Base-by-base conservation (phyloP, 2,113 vertebrate genomes). In the Cairina moschata region DNA sequence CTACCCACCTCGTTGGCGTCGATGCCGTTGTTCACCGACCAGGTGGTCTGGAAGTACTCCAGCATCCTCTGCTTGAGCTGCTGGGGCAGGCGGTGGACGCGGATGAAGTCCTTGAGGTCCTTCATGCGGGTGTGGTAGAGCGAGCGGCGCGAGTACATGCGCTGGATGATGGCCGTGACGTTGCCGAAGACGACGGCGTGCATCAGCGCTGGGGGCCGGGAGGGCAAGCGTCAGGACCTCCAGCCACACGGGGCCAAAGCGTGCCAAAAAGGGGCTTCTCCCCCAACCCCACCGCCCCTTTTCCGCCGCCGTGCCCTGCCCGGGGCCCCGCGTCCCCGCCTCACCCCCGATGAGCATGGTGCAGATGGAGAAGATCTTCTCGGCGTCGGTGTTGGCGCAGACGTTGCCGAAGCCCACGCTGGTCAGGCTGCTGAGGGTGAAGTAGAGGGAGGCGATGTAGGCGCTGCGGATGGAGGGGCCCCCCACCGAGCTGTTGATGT, bases 341-440 rank as follows among this genome's bases (percentile, higher is more conserved):
- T 98, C 97, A 99, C 99, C 99, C 29, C 99, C 99, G 12, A 99
- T 99, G 84, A 99, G 98, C 99, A 99, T 99, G 28, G 99, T 99
- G 95, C 99, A 99, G 97, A 99, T 98, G 95, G 99, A 99, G 98
- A 99, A 99, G 97, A 99, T 98, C 97, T 99, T 99, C 97, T 99
- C 99, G 0, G 98, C 98, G 1, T 99, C 99, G 0, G 99, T 99
- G 96, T 99, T 99, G 97, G 99, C 99, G 0, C 99, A 99, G 80
- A 99, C 99, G 1, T 99, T 99, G 76, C 99, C 99, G 3, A 99
- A 99, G 82, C 99, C 99, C 52, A 99, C 99, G 8, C 99, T 99
- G 91, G 99, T 99, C 63, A 99, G 98, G 97, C 99, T 99, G 97
- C 99, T 99, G 85, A 99, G 98, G 58, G 99, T 99, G 98, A 99